Base-by-base conservation (phyloP, 2,888 invertebrate genomes). In the Mimas tiliae region DNA sequence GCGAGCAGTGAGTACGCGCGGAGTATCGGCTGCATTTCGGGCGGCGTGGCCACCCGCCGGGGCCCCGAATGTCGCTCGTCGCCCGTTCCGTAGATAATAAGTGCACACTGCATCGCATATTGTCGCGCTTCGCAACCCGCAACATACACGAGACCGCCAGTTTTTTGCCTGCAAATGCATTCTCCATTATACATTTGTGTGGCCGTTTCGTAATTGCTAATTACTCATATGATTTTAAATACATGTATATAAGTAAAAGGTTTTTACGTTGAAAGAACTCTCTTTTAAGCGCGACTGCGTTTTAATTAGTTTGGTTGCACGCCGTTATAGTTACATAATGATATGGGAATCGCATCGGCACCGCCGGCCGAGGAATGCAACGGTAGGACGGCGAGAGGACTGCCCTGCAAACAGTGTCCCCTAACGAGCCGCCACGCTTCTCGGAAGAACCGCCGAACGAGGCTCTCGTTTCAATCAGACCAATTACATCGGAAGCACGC, bases 391-490 rank as follows among this genome's bases (percentile, higher is more conserved):
- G 73, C 72, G 58, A 75, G 78, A 78, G 80, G 79, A 79, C 78
- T 78, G 75, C 78, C 75, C 83, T 77, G 80, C 79, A 86, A 83
- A 79, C 87, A 87, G 80, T 87, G 90, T 89, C 87, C 87, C 85
- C 85, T 88, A 88, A 89, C 88, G 83, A 90, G 89, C 83, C 84
- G 84, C 76, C 84, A 73, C 77, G 75, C 80, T 91, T 91, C 92
- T 91, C 82, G 89, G 91, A 91, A 90, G 80, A 77, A 73, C 76
- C 79, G 80, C 78, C 83, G 83, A 86, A 84, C 87, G 85, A 85
- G 83, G 78, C 82, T 84, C 88, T 90, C 90, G 88, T 89, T 91
- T 91, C 91, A 92, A 93, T 93, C 90, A 90, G 86, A 83, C 92
- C 92, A 91, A 93, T 93, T 93, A 93, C 90, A 87, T 88, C 68